These are phyloP conservation scores for Carollia perspicillata DNA, from an alignment of 2,113 vertebrate species.

Conservation along the genomic window DNA sequence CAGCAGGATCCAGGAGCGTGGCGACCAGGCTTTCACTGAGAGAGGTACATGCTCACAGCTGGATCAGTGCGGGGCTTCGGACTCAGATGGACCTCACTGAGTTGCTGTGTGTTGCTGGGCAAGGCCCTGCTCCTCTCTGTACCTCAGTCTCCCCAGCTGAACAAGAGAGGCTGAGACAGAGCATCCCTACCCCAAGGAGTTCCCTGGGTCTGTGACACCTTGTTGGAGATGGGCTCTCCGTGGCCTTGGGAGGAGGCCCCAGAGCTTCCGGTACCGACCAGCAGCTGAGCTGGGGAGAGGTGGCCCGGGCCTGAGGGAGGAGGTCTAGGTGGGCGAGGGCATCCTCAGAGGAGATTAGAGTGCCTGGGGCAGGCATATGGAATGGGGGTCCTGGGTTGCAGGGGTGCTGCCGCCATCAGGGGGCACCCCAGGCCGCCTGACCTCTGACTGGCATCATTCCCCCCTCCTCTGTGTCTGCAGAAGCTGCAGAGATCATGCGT, in stretches of 20 bases:
- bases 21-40: conserved; percentile 98
- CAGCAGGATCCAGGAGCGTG: conserved; percentile 95
- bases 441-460: neutral
- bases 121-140: neutral
- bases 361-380: neutral
- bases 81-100: neutral
- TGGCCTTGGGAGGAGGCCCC: neutral
- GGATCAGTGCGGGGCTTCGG: neutral
- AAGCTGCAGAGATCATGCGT: conserved; percentile 95
- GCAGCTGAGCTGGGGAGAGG: neutral
- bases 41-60: conserved; percentile 84
- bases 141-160: neutral
- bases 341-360: neutral
- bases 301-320: neutral
- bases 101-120: neutral
- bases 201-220: neutral
- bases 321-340: neutral
- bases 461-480: conserved; percentile 78
- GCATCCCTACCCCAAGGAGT: neutral
- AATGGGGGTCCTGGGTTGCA: neutral
- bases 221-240: neutral
- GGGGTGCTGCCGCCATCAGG: neutral
- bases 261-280: neutral
- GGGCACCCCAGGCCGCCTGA: neutral
- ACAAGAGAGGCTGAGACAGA: neutral